Percentiles rank a stretch among this genome's conserved stretches.
Evolutionary conservation across 2,888 invertebrate species (phyloP).

Genomic region (Exocentrus adspersus): DNA sequence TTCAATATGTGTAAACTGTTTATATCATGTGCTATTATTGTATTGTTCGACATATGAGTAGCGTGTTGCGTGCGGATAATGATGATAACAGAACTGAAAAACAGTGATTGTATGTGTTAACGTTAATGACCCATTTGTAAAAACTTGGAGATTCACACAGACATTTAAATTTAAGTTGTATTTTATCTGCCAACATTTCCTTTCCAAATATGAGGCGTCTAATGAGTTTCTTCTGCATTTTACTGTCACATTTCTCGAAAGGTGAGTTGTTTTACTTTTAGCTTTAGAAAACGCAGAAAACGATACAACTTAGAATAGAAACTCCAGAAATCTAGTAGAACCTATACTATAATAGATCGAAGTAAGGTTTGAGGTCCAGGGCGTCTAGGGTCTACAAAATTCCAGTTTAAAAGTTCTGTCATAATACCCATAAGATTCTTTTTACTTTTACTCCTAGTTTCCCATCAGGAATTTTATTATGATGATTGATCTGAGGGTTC

Average conservation of each 20-base stretch:
- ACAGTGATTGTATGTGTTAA: conserved; percentile 27
- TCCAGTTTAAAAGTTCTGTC: too few species aligned
- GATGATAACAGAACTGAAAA: conserved; percentile 19
- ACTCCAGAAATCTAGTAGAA: too few species aligned
- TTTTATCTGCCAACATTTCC: neutral
- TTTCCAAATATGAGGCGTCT: conserved; percentile 1
- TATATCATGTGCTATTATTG: conserved; percentile 13
- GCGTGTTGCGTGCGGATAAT: conserved; percentile 18
- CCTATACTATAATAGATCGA: too few species aligned
- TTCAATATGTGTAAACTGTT: conserved; percentile 17
- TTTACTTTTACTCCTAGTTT: too few species aligned
- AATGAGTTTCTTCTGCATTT: neutral
- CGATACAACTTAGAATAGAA: too few species aligned
- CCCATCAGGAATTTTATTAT: too few species aligned
- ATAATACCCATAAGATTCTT: too few species aligned
- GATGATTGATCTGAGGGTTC: too few species aligned
- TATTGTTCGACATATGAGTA: conserved; percentile 18
- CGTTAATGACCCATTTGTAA: conserved; percentile 9
- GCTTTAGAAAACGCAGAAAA: too few species aligned
- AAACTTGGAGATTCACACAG: neutral
- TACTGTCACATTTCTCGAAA: neutral
- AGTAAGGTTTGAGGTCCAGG: too few species aligned
- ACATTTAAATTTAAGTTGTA: neutral
- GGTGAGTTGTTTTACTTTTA: neutral
- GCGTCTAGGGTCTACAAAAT: too few species aligned